These are phyloP conservation scores for Philereme vetulata DNA, from an alignment of 2,888 invertebrate species.

Conservation along the genomic window DNA sequence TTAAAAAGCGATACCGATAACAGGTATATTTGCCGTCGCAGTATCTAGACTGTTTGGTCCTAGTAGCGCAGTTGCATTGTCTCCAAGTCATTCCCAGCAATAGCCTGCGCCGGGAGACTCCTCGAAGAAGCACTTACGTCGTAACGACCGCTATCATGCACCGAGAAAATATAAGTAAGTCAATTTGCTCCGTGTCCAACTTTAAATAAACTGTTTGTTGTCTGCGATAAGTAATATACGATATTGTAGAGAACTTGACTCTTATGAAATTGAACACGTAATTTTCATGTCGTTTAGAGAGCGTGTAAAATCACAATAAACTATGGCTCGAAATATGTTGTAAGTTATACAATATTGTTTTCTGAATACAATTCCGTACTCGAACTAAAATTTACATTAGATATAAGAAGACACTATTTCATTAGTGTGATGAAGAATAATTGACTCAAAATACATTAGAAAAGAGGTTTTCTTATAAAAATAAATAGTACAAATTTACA, in stretches of 20 bases:
- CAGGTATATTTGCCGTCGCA: conserved; percentile 31
- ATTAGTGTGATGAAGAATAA: too few species aligned
- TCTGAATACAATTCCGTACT: background rate
- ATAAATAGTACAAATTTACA: too few species aligned
- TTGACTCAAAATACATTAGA: too few species aligned
- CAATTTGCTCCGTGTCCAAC: conserved; percentile 47
- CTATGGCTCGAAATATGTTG: background rate
- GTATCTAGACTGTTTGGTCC: conserved; percentile 43
- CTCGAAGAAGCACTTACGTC: conserved; percentile 50
- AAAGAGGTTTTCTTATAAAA: too few species aligned
- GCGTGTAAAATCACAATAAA: conserved; percentile 18
- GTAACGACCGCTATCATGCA: conserved; percentile 52
- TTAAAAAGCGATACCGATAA: conserved; percentile 27
- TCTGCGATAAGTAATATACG: conserved; percentile 23
- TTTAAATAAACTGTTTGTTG: conserved; percentile 43
- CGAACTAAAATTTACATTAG: too few species aligned
- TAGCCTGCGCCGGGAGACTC: conserved; percentile 54
- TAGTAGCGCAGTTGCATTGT: conserved; percentile 53
- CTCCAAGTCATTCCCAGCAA: conserved; percentile 56
- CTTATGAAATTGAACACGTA: conserved; percentile 20
- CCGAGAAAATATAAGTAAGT: conserved; percentile 49
- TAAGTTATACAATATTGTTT: background rate
- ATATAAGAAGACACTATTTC: too few species aligned
- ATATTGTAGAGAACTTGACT: conserved; percentile 17
- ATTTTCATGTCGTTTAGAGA: conserved; percentile 14